Evolutionary conservation across 2,888 invertebrate genomes (phyloP).

Genomic region (Lithophane ornitopus): DNA sequence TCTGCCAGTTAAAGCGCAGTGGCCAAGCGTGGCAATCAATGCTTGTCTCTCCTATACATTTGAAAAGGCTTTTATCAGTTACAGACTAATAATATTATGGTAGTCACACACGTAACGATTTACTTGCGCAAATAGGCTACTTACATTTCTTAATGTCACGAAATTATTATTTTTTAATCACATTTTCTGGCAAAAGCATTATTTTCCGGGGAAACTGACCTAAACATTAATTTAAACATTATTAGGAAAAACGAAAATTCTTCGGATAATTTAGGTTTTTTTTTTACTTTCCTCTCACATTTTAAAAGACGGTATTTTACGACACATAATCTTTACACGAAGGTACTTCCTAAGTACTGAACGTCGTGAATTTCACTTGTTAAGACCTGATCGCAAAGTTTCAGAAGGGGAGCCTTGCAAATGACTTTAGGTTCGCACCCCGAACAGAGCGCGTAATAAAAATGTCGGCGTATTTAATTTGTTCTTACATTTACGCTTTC

Average conservation of each 20-base stretch:
- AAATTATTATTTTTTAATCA: too few species aligned
- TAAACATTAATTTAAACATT: background rate
- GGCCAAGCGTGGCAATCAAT: background rate
- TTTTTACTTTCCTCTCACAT: too few species aligned
- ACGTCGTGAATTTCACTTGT: conserved; percentile 55
- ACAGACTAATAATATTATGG: background rate
- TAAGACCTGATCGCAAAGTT: conserved; percentile 58
- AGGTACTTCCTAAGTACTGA: conserved; percentile 48
- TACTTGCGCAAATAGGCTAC: too few species aligned
- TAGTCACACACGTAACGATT: too few species aligned
- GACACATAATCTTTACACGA: conserved; percentile 28
- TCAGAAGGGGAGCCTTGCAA: conserved; percentile 22
- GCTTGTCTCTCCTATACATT: background rate
- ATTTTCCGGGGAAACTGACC: background rate
- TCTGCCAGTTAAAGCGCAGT: background rate
- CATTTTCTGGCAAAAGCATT: background rate
- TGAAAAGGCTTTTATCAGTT: background rate
- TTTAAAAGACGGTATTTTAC: conserved; percentile 6
- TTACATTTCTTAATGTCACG: background rate
- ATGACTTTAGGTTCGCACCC: conserved; percentile 31
- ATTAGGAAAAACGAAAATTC: too few species aligned
- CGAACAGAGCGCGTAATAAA: conserved; percentile 44
- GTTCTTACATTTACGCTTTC: conserved; percentile 17
- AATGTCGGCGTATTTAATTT: conserved; percentile 50
- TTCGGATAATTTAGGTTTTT: too few species aligned